A percentile compares a stretch with the other conserved stretches of the same genome.
phyloP scores from a whole-genome alignment of 2,113 vertebrate species.

The Galbula dea region DNA sequence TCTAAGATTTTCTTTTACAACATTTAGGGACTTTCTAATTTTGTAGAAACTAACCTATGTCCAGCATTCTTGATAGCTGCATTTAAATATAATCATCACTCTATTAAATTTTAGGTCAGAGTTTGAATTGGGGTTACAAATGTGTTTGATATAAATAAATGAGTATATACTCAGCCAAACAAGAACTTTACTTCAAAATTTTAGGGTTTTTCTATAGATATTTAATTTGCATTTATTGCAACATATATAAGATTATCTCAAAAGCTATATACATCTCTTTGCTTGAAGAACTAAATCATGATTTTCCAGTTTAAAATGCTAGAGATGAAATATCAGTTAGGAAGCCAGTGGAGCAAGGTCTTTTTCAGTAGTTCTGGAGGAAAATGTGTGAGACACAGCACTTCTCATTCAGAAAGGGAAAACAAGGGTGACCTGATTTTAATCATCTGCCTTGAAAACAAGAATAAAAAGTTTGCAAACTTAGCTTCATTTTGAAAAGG shows the following conservation, averaged over 20 bases:
- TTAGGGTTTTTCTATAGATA: background rate
- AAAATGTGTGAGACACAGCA: background rate
- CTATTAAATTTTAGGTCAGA: background rate
- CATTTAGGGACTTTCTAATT: background rate
- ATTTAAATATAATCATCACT: too few relatives aligned
- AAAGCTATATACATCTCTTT: background rate
- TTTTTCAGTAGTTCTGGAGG: background rate
- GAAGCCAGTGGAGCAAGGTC: background rate
- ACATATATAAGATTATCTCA: background rate
- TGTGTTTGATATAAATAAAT: background rate
- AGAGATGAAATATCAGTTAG: background rate
- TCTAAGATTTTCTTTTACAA: background rate
- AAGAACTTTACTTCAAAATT: background rate
- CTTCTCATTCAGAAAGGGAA: conserved; percentile 12
- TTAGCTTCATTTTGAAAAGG: conserved; percentile 22
- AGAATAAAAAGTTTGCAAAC: background rate
- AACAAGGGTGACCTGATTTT: conserved; percentile 42
- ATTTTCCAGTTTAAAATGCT: background rate
- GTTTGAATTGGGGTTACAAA: background rate
- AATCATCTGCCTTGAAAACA: conserved; percentile 4
- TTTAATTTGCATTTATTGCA: background rate
- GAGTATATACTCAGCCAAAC: background rate
- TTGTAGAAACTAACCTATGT: background rate
- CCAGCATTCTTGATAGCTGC: background rate
- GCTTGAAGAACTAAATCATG: background rate